Base-by-base conservation (phyloP, 2,888 invertebrate genomes). In the Dasysyrphus albostriatus region DNA sequence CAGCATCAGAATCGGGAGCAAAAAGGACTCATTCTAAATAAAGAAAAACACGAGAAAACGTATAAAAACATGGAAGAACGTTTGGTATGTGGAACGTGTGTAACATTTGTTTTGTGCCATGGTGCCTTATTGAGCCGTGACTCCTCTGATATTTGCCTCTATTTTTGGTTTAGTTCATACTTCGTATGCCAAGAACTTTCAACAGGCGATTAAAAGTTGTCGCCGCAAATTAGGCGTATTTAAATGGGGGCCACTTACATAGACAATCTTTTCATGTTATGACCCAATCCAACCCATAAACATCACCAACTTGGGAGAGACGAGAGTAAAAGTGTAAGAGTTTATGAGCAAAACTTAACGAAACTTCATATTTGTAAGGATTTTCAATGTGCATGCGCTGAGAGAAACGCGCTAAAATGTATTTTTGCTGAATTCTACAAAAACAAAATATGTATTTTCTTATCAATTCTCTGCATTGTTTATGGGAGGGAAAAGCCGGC, bases 131-230 rank as follows among this genome's bases (percentile, higher is more conserved):
- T 34, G 14, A 51, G 39, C 34, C 7, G 49, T 34, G 47, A 34
- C 54, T 69, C 29, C 10, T 37, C 2, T 54, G 39, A 39, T 69
- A 39, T 69, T 51, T 69, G 69, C 58, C 65, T 75, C 42, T 14
- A 44, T 56, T 65, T 67, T 51, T 78, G 44, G 44, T 49, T 14
- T n/a, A n/a, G 24, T 61, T 42, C 14, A 12, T 49, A n/a, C 16
- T 16, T 12, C 3, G 10, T 59, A 32, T 51, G 16, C 42, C 44
- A 61, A 70, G 65, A 76, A 77, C 88, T 88, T 87, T 88, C 83
- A 88, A 88, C 88, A 88, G 88, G 88, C 88, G 83, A 88, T 88
- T 83, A 88, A 83, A 83, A 83, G 58, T 83, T 78, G 82, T 83
- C 78, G 75, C 78, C 82, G 54, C 87, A 82, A 79, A 82, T 83